Evolutionary conservation across 2,797 vertebrate genomes (phyloP).

Genomic region (Peromyscus melanophrys): DNA sequence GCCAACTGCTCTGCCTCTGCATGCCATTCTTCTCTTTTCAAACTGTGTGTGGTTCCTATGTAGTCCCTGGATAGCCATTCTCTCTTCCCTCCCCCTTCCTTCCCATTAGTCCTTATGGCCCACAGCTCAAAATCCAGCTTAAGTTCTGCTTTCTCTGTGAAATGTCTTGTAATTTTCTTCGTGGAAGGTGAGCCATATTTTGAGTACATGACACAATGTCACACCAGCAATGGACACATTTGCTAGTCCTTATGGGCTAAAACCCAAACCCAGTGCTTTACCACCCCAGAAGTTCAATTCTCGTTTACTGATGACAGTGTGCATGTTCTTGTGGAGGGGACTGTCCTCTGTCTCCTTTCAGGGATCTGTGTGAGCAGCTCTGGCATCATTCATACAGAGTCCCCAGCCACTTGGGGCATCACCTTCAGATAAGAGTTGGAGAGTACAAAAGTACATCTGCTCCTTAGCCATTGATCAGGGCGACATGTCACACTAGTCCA

Average conservation of each 20-base stretch:
- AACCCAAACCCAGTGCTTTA: neutral
- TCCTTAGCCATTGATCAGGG: neutral
- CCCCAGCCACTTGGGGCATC: neutral
- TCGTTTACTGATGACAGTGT: neutral
- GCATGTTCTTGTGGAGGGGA: neutral
- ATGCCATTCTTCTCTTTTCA: neutral
- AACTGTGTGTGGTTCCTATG: neutral
- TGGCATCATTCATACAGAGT: neutral
- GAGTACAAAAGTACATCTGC: neutral
- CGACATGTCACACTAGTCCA: neutral
- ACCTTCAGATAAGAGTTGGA: neutral
- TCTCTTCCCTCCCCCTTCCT: neutral
- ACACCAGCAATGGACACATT: neutral
- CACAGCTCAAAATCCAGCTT: slow-evolving; percentile 34
- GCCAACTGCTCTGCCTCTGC: neutral
- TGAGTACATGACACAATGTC: neutral
- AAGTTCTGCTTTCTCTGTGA: neutral
- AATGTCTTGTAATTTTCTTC: neutral
- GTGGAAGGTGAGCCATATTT: neutral
- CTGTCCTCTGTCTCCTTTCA: neutral
- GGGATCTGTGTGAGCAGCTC: neutral
- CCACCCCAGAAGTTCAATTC: neutral
- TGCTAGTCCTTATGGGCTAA: neutral
- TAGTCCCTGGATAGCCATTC: neutral
- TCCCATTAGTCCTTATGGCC: neutral